Evolutionary conservation across 1,140 invertebrate genomes (phyloP).

Genomic region (Ctenoplectra terminalis): DNA sequence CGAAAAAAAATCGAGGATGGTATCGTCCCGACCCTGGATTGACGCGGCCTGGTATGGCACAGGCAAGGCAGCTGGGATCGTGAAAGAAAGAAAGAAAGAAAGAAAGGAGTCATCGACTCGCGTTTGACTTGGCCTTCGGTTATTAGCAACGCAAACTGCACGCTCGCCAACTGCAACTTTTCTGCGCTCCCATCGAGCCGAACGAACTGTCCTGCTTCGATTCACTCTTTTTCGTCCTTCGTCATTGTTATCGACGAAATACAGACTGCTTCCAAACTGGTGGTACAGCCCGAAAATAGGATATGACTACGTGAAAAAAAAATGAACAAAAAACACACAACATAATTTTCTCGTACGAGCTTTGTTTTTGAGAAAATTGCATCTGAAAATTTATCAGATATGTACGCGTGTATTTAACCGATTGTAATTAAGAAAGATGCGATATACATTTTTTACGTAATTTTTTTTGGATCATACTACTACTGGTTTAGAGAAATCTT

Average conservation of each 20-base stretch:
- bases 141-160: slow-evolving; percentile 71
- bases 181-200: slow-evolving; percentile 45
- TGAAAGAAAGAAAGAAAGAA: slow-evolving; percentile 50
- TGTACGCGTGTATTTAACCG: too few species aligned
- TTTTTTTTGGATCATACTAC: too few species aligned
- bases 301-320: too few species aligned
- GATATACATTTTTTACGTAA: too few species aligned
- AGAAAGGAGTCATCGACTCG: slow-evolving; percentile 75
- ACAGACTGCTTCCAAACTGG: too few species aligned
- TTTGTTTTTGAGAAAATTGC: too few species aligned
- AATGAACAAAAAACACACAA: too few species aligned
- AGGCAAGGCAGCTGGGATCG: slow-evolving; percentile 55
- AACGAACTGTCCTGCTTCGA: slow-evolving; percentile 53
- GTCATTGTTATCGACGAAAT: not conserved
- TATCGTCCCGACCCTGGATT: slow-evolving; percentile 67
- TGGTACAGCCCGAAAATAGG: not conserved
- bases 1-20: slow-evolving; percentile 63
- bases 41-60: slow-evolving; percentile 45
- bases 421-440: too few species aligned
- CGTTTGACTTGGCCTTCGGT: slow-evolving; percentile 76
- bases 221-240: not conserved
- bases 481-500: too few species aligned
- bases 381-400: too few species aligned
- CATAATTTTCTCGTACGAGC: too few species aligned
- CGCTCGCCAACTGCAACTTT: slow-evolving; percentile 57